These are phyloP conservation scores for Spermophilus dauricus DNA, from an alignment of 2,113 vertebrate genomes.

Conservation along the genomic window DNA sequence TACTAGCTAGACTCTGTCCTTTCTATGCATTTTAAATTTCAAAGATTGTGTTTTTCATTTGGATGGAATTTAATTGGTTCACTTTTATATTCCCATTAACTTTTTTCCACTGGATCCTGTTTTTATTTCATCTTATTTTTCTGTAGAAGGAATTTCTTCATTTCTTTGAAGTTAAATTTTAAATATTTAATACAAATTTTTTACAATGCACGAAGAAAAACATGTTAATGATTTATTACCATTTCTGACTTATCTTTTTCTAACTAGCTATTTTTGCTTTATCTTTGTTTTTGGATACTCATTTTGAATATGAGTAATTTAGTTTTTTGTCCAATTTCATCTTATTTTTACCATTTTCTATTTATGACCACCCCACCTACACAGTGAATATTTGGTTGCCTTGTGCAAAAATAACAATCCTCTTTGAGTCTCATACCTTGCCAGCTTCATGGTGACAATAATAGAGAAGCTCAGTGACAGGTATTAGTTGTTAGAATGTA, in stretches of 20 bases:
- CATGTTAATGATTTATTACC: not conserved
- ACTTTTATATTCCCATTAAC: not conserved
- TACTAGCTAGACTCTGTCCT: rapidly evolving
- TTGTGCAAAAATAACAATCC: not conserved
- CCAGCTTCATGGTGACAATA: not conserved
- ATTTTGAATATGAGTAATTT: not conserved
- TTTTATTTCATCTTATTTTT: conserved; percentile 3
- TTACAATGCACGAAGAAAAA: not conserved
- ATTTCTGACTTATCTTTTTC: not conserved
- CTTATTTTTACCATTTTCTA: not conserved
- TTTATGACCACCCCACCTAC: not conserved
- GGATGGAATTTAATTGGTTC: not conserved
- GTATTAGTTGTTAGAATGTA: not conserved
- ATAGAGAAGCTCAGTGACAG: not conserved
- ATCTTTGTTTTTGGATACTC: not conserved
- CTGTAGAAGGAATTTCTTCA: not conserved
- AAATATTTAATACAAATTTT: conserved; percentile 4
- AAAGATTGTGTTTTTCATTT: not conserved
- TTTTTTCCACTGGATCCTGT: not conserved
- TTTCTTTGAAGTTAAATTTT: not conserved
- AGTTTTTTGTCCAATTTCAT: not conserved
- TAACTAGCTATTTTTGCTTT: not conserved
- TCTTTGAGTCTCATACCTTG: not conserved
- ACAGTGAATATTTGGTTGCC: too few species aligned
- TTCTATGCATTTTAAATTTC: not conserved